Base-by-base conservation (phyloP, 2,888 invertebrate species). In the Pristionchus maxplancki region DNA sequence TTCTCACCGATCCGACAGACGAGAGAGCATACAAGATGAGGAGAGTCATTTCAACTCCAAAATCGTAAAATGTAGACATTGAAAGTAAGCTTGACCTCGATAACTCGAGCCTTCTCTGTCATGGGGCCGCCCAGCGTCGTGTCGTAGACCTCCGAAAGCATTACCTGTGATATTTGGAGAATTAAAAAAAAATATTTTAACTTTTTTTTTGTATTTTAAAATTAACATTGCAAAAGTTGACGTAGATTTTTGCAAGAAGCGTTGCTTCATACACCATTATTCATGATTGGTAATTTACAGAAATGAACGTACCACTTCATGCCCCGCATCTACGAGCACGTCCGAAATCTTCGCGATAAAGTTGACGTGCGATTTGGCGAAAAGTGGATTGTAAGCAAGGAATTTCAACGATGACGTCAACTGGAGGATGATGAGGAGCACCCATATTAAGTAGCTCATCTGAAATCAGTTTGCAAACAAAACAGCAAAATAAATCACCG, bases 291-390 rank as follows among this genome's bases (percentile, higher is more conserved):
- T 17, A 37, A 44, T 44, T n/a, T n/a, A n/a, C n/a, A n/a, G n/a
- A n/a, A n/a, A n/a, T n/a, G n/a, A 58, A 53, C 85, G n/a, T 28
- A 90, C 90, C 88, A 92, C 90, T 89, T 91, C 88, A 85, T 92
- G 90, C 11, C 91, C 90, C 31, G 89, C 88, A 20, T 89, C 89
- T 15, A 90, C 91, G 8, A 92, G 82, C 13, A 89, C 87, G 88
- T 92, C 91, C 1, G 90, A 90, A 24, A 92, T 89, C 37, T 89
- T 89, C 0, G 90, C 91, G 86, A 90, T 91, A 62, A 90, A 92
- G 71, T 90, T 90, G 24, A 91, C 90, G 85, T 92, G 92, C 44
- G 90, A 90, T 58, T 90, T 89, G 89, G 91, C 91, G 88, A 92
- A 90, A 83, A 89, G 44, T 1, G 92, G 91, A 62, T 90, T 89